Evolutionary conservation across 37 sponge, comb jelly and placozoan genomes (phyloP).

Genomic region (Ianthella basta): DNA sequence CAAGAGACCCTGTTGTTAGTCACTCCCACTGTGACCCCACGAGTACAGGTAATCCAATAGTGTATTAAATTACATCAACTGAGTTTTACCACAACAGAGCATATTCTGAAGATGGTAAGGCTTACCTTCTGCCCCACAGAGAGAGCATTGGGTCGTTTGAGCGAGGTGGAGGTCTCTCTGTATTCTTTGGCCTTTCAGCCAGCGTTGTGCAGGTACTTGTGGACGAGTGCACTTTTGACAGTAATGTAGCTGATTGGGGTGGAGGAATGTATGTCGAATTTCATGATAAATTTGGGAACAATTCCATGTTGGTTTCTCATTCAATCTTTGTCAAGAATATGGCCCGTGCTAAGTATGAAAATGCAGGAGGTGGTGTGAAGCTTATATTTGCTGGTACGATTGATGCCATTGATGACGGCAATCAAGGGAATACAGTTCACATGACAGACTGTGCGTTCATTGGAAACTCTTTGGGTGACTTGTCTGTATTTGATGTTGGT

Average conservation of each 20-base stretch:
- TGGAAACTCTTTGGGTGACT: neutral
- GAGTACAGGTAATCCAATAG: too few relatives aligned
- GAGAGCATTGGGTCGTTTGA: neutral
- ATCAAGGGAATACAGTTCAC: neutral
- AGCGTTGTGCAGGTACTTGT: neutral
- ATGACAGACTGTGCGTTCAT: neutral
- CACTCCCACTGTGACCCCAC: too few relatives aligned
- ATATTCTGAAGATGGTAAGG: neutral
- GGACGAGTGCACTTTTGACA: neutral
- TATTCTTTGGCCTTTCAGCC: neutral
- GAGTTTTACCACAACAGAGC: neutral
- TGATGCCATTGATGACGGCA: neutral
- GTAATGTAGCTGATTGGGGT: slow-evolving; percentile 2
- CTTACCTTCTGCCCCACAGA: neutral
- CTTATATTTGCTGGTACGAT: neutral
- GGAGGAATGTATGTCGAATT: neutral
- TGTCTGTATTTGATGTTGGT: neutral
- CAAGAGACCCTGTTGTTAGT: too few relatives aligned
- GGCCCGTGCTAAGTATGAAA: neutral
- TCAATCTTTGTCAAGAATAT: neutral
- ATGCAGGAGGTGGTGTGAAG: neutral
- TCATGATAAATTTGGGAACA: neutral
- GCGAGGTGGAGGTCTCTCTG: slow-evolving; percentile 24
- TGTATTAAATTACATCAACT: neutral
- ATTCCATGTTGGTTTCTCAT: neutral